phyloP scores from a whole-genome alignment of 2,113 vertebrate genomes.

The Myodes glareolus region DNA sequence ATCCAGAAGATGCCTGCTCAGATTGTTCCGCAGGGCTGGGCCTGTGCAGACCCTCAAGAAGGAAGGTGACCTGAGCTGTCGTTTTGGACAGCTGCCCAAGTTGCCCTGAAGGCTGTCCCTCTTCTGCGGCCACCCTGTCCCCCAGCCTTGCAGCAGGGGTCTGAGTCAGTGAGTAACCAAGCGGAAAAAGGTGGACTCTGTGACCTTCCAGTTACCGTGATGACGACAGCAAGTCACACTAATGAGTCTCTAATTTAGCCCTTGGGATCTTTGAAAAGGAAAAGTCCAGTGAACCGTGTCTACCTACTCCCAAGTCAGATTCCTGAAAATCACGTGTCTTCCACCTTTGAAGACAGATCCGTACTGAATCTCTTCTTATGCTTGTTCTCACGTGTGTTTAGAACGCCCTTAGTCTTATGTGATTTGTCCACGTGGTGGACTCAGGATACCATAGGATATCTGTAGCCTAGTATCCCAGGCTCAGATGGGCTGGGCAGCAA shows the following conservation, averaged over 20 bases:
- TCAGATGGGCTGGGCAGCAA: not conserved
- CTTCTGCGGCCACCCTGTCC: not conserved
- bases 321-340: not conserved
- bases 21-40: not conserved
- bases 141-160: not conserved
- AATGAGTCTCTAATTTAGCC: not conserved
- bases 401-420: no score
- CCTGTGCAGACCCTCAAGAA: not conserved
- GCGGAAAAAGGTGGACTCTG: not conserved
- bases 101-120: not conserved
- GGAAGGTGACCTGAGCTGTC: not conserved
- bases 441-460: not conserved
- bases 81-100: not conserved
- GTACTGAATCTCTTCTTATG: not conserved
- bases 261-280: not conserved
- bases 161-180: not conserved
- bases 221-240: not conserved
- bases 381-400: not conserved
- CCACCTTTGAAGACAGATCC: not conserved
- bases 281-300: not conserved
- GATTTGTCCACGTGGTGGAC: not conserved
- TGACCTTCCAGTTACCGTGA: not conserved
- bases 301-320: not conserved
- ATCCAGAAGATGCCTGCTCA: not conserved
- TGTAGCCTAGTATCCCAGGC: no score